Conservation (phyloP, 1,140 invertebrate species). For the Aphaenogaster rudis region DNA sequence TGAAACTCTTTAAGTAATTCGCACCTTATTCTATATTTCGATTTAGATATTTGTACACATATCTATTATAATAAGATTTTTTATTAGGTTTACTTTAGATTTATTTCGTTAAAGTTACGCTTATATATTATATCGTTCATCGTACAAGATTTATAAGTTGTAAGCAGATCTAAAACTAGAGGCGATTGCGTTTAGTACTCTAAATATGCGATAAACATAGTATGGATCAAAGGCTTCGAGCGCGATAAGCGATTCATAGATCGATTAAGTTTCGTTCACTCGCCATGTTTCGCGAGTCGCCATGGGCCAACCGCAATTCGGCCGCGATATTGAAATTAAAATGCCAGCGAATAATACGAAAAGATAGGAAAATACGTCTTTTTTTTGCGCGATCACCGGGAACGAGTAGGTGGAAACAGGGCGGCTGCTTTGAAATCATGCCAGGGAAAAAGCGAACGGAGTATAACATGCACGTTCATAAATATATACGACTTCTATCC, state of each 20-base stretch:
- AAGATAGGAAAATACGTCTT: slow-evolving; percentile 10
- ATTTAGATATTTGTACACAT: not conserved
- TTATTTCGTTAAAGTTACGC: not conserved
- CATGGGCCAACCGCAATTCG: slow-evolving; percentile 33
- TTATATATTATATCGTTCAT: not conserved
- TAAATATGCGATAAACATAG: slow-evolving; percentile 2
- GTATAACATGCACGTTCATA: slow-evolving; percentile 61
- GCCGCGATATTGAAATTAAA: slow-evolving; percentile 45
- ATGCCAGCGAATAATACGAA: slow-evolving; percentile 22
- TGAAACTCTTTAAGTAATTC: not conserved
- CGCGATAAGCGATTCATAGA: not conserved
- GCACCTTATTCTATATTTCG: not conserved
- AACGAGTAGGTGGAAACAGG: slow-evolving; percentile 50
- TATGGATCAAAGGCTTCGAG: not conserved
- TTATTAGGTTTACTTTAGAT: not conserved
- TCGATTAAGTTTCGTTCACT: slow-evolving; percentile 17
- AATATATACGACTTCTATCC: slow-evolving; percentile 64
- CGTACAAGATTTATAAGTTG: not conserved
- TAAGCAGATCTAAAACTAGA: not conserved
- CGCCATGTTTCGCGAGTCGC: not conserved
- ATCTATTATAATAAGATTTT: not conserved
- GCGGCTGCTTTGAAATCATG: slow-evolving; percentile 53
- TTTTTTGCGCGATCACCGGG: slow-evolving; percentile 46
- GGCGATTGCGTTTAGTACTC: not conserved
- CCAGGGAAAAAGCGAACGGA: slow-evolving; percentile 44